These are phyloP conservation scores for Zalophus californianus DNA, from an alignment of 2,797 vertebrate genomes.

Conservation along the genomic window DNA sequence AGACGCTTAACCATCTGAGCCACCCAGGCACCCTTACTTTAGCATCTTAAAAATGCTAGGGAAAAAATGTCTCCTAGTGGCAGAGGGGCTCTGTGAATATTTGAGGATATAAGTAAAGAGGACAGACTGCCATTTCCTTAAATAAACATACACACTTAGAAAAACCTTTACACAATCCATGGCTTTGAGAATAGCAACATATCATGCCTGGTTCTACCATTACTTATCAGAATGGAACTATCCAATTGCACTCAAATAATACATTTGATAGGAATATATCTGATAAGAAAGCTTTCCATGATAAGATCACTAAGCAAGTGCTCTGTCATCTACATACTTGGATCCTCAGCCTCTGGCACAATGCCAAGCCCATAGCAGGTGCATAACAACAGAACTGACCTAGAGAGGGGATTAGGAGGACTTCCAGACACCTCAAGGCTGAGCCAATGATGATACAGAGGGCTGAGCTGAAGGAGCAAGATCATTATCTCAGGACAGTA, in stretches of 20 bases:
- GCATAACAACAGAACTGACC: background rate
- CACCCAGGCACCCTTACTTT: background rate
- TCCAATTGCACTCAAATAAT: background rate
- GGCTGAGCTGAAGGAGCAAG: background rate
- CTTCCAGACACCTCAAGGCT: background rate
- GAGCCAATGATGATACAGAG: background rate
- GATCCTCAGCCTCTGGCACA: background rate
- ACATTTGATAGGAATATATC: background rate
- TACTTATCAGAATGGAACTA: background rate
- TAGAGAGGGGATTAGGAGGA: background rate
- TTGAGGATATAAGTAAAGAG: conserved; percentile 60
- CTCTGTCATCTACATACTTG: background rate
- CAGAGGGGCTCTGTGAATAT: conserved; percentile 66
- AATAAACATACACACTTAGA: conserved; percentile 12
- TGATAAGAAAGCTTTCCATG: background rate
- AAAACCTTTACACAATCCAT: conserved; percentile 3
- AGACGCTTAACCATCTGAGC: too few relatives aligned
- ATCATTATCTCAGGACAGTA: background rate
- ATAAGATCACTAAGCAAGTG: background rate
- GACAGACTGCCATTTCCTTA: conserved; percentile 22
- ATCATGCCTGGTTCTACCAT: background rate
- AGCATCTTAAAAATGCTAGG: conserved; percentile 24
- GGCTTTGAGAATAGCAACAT: background rate
- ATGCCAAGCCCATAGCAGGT: background rate
- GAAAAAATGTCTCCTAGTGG: background rate